Evolutionary conservation across 2,113 vertebrate genomes (phyloP), one percentile per base, ranked within the genome.

Genomic region (Anoura caudifer): DNA sequence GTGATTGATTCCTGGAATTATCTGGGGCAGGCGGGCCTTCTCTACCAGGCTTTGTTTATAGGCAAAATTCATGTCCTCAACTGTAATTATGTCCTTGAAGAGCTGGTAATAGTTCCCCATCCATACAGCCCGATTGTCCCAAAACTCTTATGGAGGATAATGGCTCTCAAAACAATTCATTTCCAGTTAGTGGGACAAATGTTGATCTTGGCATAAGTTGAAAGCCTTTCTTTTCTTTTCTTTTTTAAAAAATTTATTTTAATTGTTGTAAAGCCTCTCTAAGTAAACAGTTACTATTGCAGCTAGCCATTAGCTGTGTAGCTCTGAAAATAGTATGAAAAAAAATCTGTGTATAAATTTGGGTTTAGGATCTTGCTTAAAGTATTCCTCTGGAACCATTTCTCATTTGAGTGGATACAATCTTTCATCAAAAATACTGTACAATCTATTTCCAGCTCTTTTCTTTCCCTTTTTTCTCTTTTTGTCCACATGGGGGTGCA

Each of bases 81-180:
- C 98, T 31, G 99, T 98, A 90, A 76, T 33, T 47, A 99, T 99
- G 97, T 99, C 99, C 97, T 99, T 99, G 96, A 99, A 92, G 98
- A 99, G 99, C 98, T 99, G 99, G 98, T 99, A 99, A 97, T 99
- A 99, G 98, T 99, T 98, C 97, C 99, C 99, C 96, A 99, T 99
- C 99, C 98, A 99, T 2, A 99, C 98, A 95, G 98, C 99, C 97
- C 98, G 98, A 98, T 99, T 99, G 91, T 99, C 99, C 99, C 98
- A 99, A 73, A 99, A 98, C 95, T 99, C 99, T 91, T 99, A 99
- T 99, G 98, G 91, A 99, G 98, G 87, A 99, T 97, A 97, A 99
- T 99, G 96, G 99, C 98, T 98, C 99, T 98, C 98, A 99, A 97
- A 85, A 99, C 98, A 97, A 99, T 99, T 97, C 98, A 98, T 95